Percentiles rank a stretch among this genome's conserved stretches.
Evolutionary conservation across 1,140 invertebrate species (phyloP).

Genomic region (Ruditapes philippinarum): DNA sequence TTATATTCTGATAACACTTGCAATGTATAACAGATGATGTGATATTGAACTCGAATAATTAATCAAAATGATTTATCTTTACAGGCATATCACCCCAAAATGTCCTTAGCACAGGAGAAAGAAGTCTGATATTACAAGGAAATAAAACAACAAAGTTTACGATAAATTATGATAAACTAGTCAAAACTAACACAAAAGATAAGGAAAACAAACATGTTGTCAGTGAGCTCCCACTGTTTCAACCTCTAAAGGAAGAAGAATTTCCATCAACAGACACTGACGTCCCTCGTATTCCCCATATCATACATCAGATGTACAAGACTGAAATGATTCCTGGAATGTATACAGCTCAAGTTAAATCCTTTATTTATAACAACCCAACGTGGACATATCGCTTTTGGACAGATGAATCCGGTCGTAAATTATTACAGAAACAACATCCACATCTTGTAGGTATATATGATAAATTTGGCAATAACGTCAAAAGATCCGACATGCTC

Average conservation of each 20-base stretch:
- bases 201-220: too few species aligned
- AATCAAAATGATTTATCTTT: too few species aligned
- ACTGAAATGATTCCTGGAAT: conserved; percentile 67
- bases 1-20: too few species aligned
- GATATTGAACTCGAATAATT: too few species aligned
- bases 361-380: conserved; percentile 76
- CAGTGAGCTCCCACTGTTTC: not conserved
- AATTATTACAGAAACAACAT: conserved; percentile 74
- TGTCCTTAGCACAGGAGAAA: too few species aligned
- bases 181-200: too few species aligned
- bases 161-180: too few species aligned
- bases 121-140: too few species aligned
- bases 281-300: conserved; percentile 60
- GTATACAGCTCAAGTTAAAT: conserved; percentile 71
- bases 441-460: conserved; percentile 73
- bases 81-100: too few species aligned
- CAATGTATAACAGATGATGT: too few species aligned
- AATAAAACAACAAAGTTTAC: too few species aligned
- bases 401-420: conserved; percentile 77
- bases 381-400: conserved; percentile 83
- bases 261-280: conserved; percentile 54
- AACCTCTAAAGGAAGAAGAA: conserved; percentile 25
- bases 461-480: conserved; percentile 74
- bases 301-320: conserved; percentile 83
- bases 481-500: conserved; percentile 76